Evolutionary conservation across 2,113 vertebrate species (phyloP).

Genomic region (Nothobranchius kuhntae): DNA sequence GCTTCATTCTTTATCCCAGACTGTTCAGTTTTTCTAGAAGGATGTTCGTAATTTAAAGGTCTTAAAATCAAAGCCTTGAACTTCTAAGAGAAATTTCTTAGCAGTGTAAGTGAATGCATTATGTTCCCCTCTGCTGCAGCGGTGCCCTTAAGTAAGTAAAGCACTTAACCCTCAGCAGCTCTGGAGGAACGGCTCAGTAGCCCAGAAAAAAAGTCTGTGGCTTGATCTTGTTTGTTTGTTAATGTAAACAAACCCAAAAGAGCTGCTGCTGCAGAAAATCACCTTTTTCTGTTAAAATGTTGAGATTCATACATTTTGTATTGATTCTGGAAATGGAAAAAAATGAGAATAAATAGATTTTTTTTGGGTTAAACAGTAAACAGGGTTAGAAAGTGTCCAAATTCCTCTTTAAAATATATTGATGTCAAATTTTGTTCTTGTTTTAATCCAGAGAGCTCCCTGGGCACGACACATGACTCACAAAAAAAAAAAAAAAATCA

Average conservation of each 20-base stretch:
- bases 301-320: background rate
- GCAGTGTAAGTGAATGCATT: constrained; percentile 53
- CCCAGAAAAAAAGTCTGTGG: constrained; percentile 20
- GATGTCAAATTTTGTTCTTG: background rate
- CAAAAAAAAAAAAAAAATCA: constrained; percentile 2
- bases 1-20: too few relatives aligned
- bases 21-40: constrained; percentile 40
- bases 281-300: background rate
- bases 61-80: constrained; percentile 40
- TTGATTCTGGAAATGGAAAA: background rate
- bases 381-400: background rate
- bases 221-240: constrained; percentile 35
- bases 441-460: constrained; percentile 10
- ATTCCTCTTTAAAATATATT: background rate
- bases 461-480: background rate
- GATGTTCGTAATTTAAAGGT: constrained; percentile 26
- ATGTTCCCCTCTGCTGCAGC: constrained; percentile 32
- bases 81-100: constrained; percentile 29
- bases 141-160: constrained; percentile 45
- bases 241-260: constrained; percentile 22
- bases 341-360: background rate
- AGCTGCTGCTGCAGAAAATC: constrained; percentile 16
- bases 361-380: background rate
- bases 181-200: constrained; percentile 33
- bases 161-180: constrained; percentile 58